Base-by-base conservation (phyloP, 2,888 invertebrate genomes). In the Trichogramma dendrolimi region DNA sequence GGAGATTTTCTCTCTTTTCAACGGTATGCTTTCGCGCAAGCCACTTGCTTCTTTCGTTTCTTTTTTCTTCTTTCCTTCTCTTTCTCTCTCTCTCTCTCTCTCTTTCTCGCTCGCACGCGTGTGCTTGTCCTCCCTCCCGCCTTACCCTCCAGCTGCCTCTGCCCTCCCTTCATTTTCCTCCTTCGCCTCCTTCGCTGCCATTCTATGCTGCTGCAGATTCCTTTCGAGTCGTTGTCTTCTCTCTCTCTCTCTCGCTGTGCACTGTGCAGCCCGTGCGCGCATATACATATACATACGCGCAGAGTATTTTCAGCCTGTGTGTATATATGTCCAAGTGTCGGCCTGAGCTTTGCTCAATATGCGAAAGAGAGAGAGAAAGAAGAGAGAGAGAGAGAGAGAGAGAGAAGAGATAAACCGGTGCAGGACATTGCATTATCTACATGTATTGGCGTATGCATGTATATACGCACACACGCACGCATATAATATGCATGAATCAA, bases 221-320 rank as follows among this genome's bases (percentile, higher is more conserved):
- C 62, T 61, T 58, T 5, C 62, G 61, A 63, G 61, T 65, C 60
- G 65, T 65, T 65, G 62, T 65, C 62, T 65, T 58, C 55, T 55
- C n/a, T 58, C 54, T 41, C 52, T 50, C 49, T 8, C 10, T 8
- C 52, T 47, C 52, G 52, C 38, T 41, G 10, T 47, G 6, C 11
- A 11, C 47, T 47, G 47, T 47, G n/a, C 39, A 41, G 10, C 62
- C 43, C 50, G 60, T 27, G 46, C 50, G 14, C 14, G 27, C 27
- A 27, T 27, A 27, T 27, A 27, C 27, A 27, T 27, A 27, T 27
- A 27, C 27, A 27, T 27, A 27, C 27, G 1, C 27, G 27, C 27
- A 27, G 27, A 27, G 27, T 27, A 27, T 27, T 27, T 27, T 27
- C 27, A 27, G 27, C 27, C 27, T 27, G 27, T 27, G 27, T 27